Evolutionary conservation across 2,888 invertebrate genomes (phyloP), one percentile per base, ranked within the genome.

Genomic region (Eupithecia inturbata): DNA sequence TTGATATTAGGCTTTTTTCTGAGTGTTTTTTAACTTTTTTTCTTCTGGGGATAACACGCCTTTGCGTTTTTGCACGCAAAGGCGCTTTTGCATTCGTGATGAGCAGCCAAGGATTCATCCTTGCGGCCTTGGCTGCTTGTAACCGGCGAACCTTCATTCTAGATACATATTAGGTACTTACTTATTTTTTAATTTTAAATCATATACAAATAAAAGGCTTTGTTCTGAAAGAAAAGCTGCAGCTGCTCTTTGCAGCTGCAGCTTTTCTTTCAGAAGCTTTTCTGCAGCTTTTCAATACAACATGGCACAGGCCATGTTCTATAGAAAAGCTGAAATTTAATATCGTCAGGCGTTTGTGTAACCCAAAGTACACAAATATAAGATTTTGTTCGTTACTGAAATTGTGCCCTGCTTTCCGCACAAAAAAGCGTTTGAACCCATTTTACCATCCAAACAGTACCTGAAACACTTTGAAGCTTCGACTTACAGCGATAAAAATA

Each of bases 401-500:
- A 63, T 33, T 14, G 16, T 39, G 14, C 36, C 66, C 39, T 26
- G 67, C 36, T 72, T 74, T 67, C 26, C 5, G 62, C 16, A 22
- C 33, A 22, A 69, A n/a, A 67, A 45, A 2, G 22, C 22, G 71
- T 76, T 76, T 74, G 78, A 79, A 78, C 82, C 79, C 77, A 82
- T 36, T 82, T 78, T 72, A 76, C 74, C 75, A 60, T 71, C 74
- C 70, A 78, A 64, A 66, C 49, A 45, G n/a, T 39, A 74, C 75
- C 49, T 62, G 77, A 68, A 80, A 80, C 73, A 84, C 80, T 82
- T 84, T 79, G 73, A 77, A 68, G 70, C 75, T 78, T 75, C 78
- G 66, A 78, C 66, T 74, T 76, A 64, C 71, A 81, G 72, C 70
- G 75, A 68, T 83, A 84, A 84, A 85, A 85, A 85, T 85, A 85